Percentiles rank a stretch among this genome's conserved stretches.
phyloP scores from a whole-genome alignment of 2,888 invertebrate species.

The Oegoconia quadripuncta region DNA sequence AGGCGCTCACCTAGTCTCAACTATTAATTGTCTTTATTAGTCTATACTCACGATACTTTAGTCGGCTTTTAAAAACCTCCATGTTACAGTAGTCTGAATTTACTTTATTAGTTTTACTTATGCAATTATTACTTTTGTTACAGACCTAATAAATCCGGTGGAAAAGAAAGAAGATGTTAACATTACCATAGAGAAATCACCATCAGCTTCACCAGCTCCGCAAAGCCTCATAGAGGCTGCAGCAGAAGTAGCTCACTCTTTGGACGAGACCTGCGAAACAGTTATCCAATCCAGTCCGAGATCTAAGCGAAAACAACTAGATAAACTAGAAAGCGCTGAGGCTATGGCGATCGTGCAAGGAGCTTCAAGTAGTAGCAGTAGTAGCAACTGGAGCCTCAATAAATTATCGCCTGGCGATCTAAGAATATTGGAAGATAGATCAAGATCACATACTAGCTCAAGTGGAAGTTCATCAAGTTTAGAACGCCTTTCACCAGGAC shows the following conservation, averaged over 20 bases:
- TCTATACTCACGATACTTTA: too few relatives aligned
- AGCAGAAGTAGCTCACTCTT: conserved; percentile 81
- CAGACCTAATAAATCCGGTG: conserved; percentile 45
- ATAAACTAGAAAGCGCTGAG: conserved; percentile 70
- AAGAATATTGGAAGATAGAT: conserved; percentile 67
- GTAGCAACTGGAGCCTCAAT: conserved; percentile 76
- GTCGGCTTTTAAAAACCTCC: too few relatives aligned
- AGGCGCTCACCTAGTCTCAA: too few relatives aligned
- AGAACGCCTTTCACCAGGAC: conserved; percentile 70
- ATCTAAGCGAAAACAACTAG: conserved; percentile 70
- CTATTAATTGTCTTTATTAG: conserved; percentile 1
- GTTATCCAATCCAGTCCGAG: conserved; percentile 82
- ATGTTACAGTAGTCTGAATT: too few relatives aligned
- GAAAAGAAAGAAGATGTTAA: conserved; percentile 39
- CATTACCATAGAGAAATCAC: conserved; percentile 32
- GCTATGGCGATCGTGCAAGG: conserved; percentile 69
- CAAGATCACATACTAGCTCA: conserved; percentile 71
- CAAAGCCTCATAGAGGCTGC: conserved; percentile 81
- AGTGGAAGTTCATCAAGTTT: conserved; percentile 74
- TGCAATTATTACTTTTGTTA: conserved; percentile 27
- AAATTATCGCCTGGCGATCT: conserved; percentile 73
- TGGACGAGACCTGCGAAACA: conserved; percentile 84
- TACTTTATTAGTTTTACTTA: too few relatives aligned
- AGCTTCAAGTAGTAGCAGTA: conserved; percentile 72
- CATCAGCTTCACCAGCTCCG: conserved; percentile 46